Evolutionary conservation across 2,797 vertebrate species (phyloP), one percentile per base, ranked within the genome.

Genomic region (Echeneis naucrates): DNA sequence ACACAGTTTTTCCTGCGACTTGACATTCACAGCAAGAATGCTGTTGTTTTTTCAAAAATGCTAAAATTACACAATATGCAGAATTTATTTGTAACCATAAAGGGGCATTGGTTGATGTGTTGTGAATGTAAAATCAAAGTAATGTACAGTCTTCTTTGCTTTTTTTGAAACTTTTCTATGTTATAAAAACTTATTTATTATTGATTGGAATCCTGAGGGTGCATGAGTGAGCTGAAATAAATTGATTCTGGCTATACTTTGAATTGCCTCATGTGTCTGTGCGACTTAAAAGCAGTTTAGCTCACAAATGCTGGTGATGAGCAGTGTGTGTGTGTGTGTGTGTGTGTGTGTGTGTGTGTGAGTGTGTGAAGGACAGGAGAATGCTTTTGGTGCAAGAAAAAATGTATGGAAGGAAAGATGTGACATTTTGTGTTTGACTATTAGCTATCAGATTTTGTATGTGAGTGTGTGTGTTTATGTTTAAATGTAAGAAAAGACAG

Each of bases 401-500:
- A 30, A 63, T 33, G 32, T 35, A 10, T 54, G 45, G 12, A 21
- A n/a, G 11, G 12, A 38, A 23, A 56, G n/a, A 48, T 45, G 0
- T 81, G 54, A 63, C 50, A 75, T 53, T 68, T 58, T 63, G 44
- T 74, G 44, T 80, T 73, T 67, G 48, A 79, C 74, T 27, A 45
- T 79, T 72, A 74, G 37, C 23, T 53, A 48, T 65, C 14, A n/a
- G 52, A 11, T 30, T 64, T 60, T 77, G 63, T 50, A 45, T 26
- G 38, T 57, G 64, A 77, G 53, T 38, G 64, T 64, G 68, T 68
- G 48, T 62, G 66, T 74, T 68, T 77, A 60, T 80, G 80, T 87
- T 67, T 61, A 83, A 83, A 76, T 85, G 83, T 75, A 59, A 81
- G 76, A 79, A 80, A 84, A 73, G 75, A 72, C 82, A 86, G 78